Evolutionary conservation across 2,888 invertebrate species (phyloP), one percentile per base, ranked within the genome.

Genomic region (Prenolepis imparis): DNA sequence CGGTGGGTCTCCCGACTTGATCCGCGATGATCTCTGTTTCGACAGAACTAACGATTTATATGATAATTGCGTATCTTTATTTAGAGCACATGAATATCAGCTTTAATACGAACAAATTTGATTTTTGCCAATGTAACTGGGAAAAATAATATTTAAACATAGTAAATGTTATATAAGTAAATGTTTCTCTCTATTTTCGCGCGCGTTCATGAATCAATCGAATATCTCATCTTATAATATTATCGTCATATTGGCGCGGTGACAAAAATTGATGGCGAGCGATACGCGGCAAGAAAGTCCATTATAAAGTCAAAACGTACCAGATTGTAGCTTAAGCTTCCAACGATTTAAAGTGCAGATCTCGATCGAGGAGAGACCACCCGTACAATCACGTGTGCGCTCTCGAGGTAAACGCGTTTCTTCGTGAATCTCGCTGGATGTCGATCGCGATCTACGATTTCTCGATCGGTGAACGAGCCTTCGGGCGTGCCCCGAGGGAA

Each of bases 1-100:
- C 89, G 89, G 89, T 89, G 83, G 89, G 89, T 89, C 89, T 61
- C 36, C n/a, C 78, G 55, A 83, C 32, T 52, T 81, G 74, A 74
- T 72, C 83, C 64, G 21, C 78, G 78, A 66, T 63, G 73, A 83
- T 84, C 73, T 82, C 85, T 80, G 78, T 80, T 80, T 80, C 78
- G 78, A 80, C 78, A 80, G 74, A 80, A 80, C 70, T 80, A 80
- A 80, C 74, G 44, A 59, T 12, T 77, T 77, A 80, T 59, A 73
- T 73, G 73, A 80, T 80, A 80, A 72, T 80, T 80, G 44, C 44
- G 59, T 80, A 44, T 59, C 72, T 80, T 80, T 59, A 80, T 80
- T 80, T 80, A 59, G 55, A 48, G 61, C 21, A 18, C 44, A 39
- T 24, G 11, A 32, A 32, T 24, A 44, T 44, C 59, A 18, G 59